Conservation (phyloP, 2,888 invertebrate genomes). For the Melinaea menophilus region DNA sequence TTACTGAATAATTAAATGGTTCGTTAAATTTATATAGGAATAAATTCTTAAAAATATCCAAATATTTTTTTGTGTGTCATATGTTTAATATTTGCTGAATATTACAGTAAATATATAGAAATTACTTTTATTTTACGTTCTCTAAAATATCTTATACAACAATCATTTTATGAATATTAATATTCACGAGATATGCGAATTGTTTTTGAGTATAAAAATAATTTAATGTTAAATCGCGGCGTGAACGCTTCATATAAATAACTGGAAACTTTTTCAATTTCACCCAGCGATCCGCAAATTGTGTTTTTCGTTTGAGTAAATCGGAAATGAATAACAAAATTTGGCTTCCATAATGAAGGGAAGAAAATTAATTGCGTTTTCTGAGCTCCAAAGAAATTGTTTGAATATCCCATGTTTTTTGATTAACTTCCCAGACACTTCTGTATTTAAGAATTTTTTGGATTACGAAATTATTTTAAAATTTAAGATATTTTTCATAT, state of each 20-base stretch:
- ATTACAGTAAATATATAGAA: too few species aligned
- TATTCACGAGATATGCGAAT: slow-evolving; percentile 20
- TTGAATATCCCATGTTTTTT: slow-evolving; percentile 26
- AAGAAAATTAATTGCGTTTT: slow-evolving; percentile 59
- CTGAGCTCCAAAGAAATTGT: slow-evolving; percentile 33
- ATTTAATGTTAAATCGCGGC: slow-evolving; percentile 52
- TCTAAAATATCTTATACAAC: too few species aligned
- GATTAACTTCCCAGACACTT: slow-evolving; percentile 19
- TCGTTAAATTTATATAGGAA: too few species aligned
- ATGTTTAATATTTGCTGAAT: too few species aligned
- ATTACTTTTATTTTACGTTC: too few species aligned
- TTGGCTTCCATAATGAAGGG: slow-evolving; percentile 59
- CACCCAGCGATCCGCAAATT: slow-evolving; percentile 70
- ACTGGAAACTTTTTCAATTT: slow-evolving; percentile 76
- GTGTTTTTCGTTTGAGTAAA: slow-evolving; percentile 74
- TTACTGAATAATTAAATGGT: too few species aligned
- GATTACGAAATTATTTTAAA: slow-evolving; percentile 3
- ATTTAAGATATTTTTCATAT: neutral
- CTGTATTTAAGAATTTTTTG: slow-evolving; percentile 11
- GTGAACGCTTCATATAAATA: slow-evolving; percentile 70
- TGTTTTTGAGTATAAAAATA: slow-evolving; percentile 58
- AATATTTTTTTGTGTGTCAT: too few species aligned
- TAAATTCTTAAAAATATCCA: too few species aligned
- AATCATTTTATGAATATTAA: too few species aligned
- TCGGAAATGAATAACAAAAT: slow-evolving; percentile 73